Evolutionary conservation across 2,888 invertebrate genomes (phyloP).

Genomic region (Endomychus coccineus): DNA sequence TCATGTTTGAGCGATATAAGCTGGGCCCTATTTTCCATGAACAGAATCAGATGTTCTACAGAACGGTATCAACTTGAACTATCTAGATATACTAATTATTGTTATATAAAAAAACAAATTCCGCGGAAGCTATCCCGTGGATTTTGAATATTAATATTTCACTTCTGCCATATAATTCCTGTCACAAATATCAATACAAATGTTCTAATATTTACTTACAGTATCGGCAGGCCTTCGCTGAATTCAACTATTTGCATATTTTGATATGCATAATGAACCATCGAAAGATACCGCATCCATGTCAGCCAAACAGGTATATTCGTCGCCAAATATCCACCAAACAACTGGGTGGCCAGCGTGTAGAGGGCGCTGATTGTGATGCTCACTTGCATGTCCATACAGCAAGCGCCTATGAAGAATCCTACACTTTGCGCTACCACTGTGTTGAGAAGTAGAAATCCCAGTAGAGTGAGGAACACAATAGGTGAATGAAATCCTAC

Average conservation of each 20-base stretch:
- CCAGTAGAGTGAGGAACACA: constrained; percentile 61
- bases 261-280: constrained; percentile 74
- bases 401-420: constrained; percentile 70
- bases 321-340: constrained; percentile 68
- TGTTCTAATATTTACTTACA: constrained; percentile 57
- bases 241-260: constrained; percentile 77
- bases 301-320: constrained; percentile 65
- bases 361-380: constrained; percentile 71
- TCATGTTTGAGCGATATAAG: too few species aligned
- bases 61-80: too few species aligned
- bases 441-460: constrained; percentile 62
- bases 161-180: too few species aligned
- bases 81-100: too few species aligned
- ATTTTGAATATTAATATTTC: too few species aligned
- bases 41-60: too few species aligned
- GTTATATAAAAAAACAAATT: too few species aligned
- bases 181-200: too few species aligned
- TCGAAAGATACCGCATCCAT: constrained; percentile 68
- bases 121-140: too few species aligned
- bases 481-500: constrained; percentile 51
- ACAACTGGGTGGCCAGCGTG: constrained; percentile 67
- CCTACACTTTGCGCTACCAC: constrained; percentile 72
- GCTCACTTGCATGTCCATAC: constrained; percentile 69
- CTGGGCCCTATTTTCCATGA: too few species aligned
- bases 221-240: constrained; percentile 58